Percentiles rank a stretch among this genome's conserved stretches.
Evolutionary conservation across 2,113 vertebrate genomes (phyloP).

Genomic region (Nyctereutes procyonoides): DNA sequence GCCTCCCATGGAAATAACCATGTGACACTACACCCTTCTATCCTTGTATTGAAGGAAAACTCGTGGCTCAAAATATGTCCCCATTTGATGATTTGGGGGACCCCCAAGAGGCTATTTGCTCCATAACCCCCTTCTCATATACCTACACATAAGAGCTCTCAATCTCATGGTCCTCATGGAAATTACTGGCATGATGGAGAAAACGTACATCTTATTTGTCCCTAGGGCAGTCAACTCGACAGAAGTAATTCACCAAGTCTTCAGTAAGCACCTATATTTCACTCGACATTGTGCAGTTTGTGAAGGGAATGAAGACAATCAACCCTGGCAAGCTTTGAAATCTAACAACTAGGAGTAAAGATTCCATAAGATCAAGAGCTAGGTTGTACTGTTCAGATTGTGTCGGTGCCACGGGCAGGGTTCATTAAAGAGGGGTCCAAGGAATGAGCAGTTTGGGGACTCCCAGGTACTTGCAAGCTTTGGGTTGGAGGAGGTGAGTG

Average conservation of each 20-base stretch:
- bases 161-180: background rate
- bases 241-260: background rate
- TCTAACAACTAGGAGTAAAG: slow-evolving; percentile 36
- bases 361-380: background rate
- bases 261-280: background rate
- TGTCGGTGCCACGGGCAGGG: background rate
- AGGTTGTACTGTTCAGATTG: background rate
- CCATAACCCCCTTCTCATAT: background rate
- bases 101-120: background rate
- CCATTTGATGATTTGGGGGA: background rate
- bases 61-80: background rate
- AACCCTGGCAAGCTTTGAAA: background rate
- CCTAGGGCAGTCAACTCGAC: background rate
- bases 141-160: background rate
- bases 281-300: background rate
- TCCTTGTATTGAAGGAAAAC: background rate
- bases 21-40: background rate
- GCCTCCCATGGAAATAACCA: background rate
- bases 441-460: background rate
- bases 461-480: background rate
- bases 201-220: background rate
- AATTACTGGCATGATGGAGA: background rate
- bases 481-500: background rate
- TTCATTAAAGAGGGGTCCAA: background rate
- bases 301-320: background rate